A percentile compares a stretch with the other conserved stretches of the same genome.
Conservation (phyloP, 1,140 invertebrate genomes). For the Brachionus koreanus region DNA sequence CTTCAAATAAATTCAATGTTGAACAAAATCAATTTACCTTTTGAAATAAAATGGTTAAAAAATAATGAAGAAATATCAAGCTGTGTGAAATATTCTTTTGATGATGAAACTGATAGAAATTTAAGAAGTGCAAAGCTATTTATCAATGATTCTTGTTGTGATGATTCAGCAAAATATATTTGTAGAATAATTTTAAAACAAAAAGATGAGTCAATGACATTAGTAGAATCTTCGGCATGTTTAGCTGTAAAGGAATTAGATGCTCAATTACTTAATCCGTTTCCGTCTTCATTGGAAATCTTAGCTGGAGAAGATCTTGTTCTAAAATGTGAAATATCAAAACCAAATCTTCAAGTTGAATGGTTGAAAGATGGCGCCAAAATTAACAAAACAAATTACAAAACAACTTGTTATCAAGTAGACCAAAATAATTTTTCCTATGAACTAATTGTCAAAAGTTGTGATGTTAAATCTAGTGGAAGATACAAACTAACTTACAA, state of each 20-base stretch:
- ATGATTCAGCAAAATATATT: not conserved
- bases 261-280: not conserved
- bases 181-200: not conserved
- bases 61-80: not conserved
- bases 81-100: not conserved
- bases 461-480: not conserved
- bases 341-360: not conserved
- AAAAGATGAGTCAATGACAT: not conserved
- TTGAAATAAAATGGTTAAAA: constrained; percentile 1
- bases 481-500: not conserved
- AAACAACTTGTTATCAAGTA: not conserved
- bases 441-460: not conserved
- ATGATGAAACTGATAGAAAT: not conserved
- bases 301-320: not conserved
- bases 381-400: not conserved
- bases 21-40: not conserved
- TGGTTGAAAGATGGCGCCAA: constrained; percentile 1
- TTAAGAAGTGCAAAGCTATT: not conserved
- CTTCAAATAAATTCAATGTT: not conserved
- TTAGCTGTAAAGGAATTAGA: not conserved
- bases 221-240: not conserved
- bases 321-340: constrained; percentile 4
- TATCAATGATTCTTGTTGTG: not conserved
- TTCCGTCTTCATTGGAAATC: not conserved
- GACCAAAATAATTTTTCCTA: not conserved